These are phyloP conservation scores for Eremobia ochroleuca DNA, from an alignment of 2,888 invertebrate genomes.

Conservation along the genomic window DNA sequence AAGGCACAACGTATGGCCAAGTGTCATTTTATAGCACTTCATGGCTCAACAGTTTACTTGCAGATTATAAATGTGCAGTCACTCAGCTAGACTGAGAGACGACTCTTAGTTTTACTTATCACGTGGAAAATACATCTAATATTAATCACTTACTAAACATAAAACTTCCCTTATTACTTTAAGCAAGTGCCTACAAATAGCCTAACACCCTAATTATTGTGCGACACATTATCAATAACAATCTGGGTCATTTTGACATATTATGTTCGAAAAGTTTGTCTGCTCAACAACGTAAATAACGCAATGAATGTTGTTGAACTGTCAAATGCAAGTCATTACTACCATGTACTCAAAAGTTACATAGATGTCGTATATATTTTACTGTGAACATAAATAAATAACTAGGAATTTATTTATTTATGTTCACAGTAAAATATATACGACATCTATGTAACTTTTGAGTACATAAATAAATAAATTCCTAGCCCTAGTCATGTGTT, in stretches of 20 bases:
- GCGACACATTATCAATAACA: neutral
- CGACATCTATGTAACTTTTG: too few relatives aligned
- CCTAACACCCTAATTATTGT: neutral
- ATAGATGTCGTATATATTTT: too few relatives aligned
- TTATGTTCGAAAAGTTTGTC: neutral
- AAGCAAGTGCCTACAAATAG: neutral
- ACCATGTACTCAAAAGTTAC: too few relatives aligned
- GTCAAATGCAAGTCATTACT: neutral
- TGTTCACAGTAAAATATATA: too few relatives aligned
- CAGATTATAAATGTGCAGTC: neutral
- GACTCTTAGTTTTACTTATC: neutral
- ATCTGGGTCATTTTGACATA: neutral
- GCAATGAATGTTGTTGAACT: neutral
- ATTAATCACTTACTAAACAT: neutral
- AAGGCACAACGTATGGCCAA: slow-evolving; percentile 2
- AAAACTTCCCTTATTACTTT: neutral
- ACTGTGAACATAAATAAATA: too few relatives aligned
- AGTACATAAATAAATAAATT: too few relatives aligned
- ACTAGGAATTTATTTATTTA: too few relatives aligned
- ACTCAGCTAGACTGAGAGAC: too few relatives aligned
- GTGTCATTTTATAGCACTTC: slow-evolving; percentile 28
- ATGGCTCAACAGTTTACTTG: slow-evolving; percentile 13
- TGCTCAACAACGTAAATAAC: neutral
- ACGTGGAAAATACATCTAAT: neutral
- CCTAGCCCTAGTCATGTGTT: too few relatives aligned